Conservation (phyloP, 2,113 vertebrate genomes). For the Origma solitaria region DNA sequence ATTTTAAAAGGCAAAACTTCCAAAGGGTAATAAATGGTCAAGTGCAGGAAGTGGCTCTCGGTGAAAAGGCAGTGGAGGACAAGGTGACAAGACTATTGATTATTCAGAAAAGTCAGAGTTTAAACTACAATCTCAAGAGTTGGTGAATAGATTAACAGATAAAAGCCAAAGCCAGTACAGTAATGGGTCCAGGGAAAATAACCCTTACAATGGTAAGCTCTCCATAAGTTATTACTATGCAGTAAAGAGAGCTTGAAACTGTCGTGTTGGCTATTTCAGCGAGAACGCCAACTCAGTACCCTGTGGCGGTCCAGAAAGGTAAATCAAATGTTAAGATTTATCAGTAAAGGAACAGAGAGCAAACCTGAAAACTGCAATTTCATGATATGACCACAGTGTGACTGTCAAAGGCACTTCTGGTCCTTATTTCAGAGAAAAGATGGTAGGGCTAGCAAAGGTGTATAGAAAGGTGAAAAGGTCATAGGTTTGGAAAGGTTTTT, state of each 20-base stretch:
- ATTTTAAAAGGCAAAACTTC: background rate
- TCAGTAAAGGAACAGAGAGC: background rate
- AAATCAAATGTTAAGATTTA: background rate
- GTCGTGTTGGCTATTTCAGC: background rate
- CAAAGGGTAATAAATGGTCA: background rate
- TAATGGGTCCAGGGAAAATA: background rate
- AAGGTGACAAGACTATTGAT: background rate
- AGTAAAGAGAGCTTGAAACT: background rate
- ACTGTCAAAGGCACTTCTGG: background rate
- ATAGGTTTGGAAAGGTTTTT: background rate
- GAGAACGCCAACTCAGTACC: background rate
- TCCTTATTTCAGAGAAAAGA: background rate
- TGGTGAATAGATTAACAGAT: background rate
- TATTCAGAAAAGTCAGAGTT: background rate
- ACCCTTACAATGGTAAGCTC: background rate
- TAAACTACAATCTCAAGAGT: background rate
- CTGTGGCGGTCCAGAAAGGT: background rate
- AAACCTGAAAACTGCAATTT: background rate
- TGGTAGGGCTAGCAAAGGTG: background rate
- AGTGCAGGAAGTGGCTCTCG: rapidly evolving
- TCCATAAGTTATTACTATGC: background rate
- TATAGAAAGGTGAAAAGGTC: background rate
- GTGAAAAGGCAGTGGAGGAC: background rate
- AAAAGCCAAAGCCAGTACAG: background rate
- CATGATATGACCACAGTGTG: background rate